Evolutionary conservation across 2,797 vertebrate species (phyloP), one percentile per base, ranked within the genome.

Genomic region (Rhabdomys pumilio): DNA sequence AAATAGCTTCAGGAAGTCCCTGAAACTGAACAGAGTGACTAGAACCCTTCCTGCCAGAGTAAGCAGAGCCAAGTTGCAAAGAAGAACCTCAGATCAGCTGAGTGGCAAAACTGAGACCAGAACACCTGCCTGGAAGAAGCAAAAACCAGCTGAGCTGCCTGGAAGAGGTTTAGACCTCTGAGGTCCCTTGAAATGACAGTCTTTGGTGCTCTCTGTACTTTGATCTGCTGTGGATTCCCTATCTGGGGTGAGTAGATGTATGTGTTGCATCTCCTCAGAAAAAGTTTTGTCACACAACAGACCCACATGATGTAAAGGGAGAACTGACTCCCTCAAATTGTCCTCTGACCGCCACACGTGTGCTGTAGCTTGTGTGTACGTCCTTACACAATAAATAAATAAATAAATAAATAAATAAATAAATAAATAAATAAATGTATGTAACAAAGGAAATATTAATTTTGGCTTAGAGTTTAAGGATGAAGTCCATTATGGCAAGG

Each of bases 1-100:
- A 85, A 67, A 22, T n/a, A 67, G 31, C 61, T 85, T n/a, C 83
- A 85, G 83, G 63, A 85, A 85, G 63, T 85, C 44, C 61, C 63
- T 85, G 63, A 85, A 85, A 50, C 61, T 47, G 17, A 84, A 84
- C 59, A 84, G 59, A 63, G 15, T 83, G 59, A 83, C 82, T 65
- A 65, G 41, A 47, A 31, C 82, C 41, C 17, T 84, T 41, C 10
- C 41, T 47, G 59, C 38, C 59, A 84, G 26, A 47, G 59, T 31
- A 31, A 63, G 15, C 81, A 31, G 59, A 63, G 59, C 15, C 26
- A 84, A 63, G 38, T 59, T 19, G 24, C 57, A 83, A 63, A 83
- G n/a, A 82, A 29, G 38, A 38, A 38, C 38, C 81, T 82, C 57
- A 44, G 81, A 9, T 15, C 63, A 84, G 41, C 15, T 47, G 61